A percentile compares a stretch with the other conserved stretches of the same genome.
Evolutionary conservation across 2,888 invertebrate genomes (phyloP).

Genomic region (Micoletzkya japonica): DNA sequence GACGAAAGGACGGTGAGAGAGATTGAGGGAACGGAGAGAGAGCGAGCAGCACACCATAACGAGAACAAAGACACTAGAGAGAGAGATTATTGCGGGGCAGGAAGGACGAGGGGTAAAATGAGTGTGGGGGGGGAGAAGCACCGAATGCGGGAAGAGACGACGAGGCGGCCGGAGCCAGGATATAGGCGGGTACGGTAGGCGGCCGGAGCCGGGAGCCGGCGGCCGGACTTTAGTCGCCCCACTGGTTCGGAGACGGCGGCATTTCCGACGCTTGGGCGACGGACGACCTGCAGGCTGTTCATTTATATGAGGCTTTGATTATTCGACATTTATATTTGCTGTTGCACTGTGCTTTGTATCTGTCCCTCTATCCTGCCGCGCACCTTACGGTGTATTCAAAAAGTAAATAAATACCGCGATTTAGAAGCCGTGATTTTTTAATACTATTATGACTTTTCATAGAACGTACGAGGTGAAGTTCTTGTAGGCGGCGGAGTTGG

Average conservation of each 20-base stretch:
- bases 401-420: background rate
- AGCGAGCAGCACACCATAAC: background rate
- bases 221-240: slow-evolving; percentile 74
- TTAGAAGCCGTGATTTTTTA: background rate
- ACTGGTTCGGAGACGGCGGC: slow-evolving; percentile 96
- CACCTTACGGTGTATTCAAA: background rate
- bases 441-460: background rate
- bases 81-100: background rate
- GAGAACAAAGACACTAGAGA: background rate
- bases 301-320: background rate
- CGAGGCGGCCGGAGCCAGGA: background rate
- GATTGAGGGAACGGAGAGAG: slow-evolving; percentile 8
- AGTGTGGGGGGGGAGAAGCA: slow-evolving; percentile 9
- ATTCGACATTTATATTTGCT: background rate
- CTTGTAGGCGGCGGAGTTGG: slow-evolving; percentile 98
- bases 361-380: background rate
- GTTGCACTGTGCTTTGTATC: too few relatives aligned
- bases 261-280: slow-evolving; percentile 96
- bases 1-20: background rate
- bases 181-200: background rate
- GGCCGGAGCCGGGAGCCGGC: background rate
- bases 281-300: slow-evolving; percentile 79
- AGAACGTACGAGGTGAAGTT: slow-evolving; percentile 92
- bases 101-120: background rate
- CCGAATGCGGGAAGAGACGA: slow-evolving; percentile 3